Evolutionary conservation across 2,888 invertebrate genomes (phyloP), one percentile per base, ranked within the genome.

Genomic region (Seladonia tumulorum): DNA sequence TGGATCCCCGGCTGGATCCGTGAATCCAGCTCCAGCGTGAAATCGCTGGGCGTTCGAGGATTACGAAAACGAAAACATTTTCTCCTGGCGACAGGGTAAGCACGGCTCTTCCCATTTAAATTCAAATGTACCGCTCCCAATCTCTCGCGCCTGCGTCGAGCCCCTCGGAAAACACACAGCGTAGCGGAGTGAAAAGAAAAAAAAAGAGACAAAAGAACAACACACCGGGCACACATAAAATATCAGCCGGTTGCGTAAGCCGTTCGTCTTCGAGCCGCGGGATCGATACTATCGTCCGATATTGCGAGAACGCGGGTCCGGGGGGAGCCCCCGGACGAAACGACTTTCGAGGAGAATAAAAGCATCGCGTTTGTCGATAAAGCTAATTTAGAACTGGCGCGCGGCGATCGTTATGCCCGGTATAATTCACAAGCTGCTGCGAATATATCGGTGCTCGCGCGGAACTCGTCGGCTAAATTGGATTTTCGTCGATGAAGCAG

Each of bases 401-500:
- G 85, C 79, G 22, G 79, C 77, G 78, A 82, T 83, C 80, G 81
- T 87, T 87, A 87, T 81, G 78, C 83, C 35, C 68, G 75, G 70
- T 84, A 81, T 89, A 89, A 89, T 88, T 89, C 88, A 88, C 88
- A 82, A 72, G 84, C 82, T 57, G 77, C 79, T 81, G 57, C 81
- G 83, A 81, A 81, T 86, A 81, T 71, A 83, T 72, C 74, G 42
- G 22, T 57, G 47, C 77, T 76, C 75, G 72, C 76, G 57, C 81
- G 74, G 66, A 74, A 86, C 83, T 86, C 83, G 86, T 86, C 87
- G 87, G 81, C 53, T 86, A 87, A 87, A 87, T 87, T 87, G 86
- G 86, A 87, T 86, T 86, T 85, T 87, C 76, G 83, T 81, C 71
- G 76, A 68, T 81, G 79, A 81, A 35, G 45, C 71, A 60, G 53